A percentile compares a stretch with the other conserved stretches of the same genome.
Evolutionary conservation across 30 jellyfish, hydroid and myxozoan genomes (phyloP).

Genomic region (Hydra vulgaris): DNA sequence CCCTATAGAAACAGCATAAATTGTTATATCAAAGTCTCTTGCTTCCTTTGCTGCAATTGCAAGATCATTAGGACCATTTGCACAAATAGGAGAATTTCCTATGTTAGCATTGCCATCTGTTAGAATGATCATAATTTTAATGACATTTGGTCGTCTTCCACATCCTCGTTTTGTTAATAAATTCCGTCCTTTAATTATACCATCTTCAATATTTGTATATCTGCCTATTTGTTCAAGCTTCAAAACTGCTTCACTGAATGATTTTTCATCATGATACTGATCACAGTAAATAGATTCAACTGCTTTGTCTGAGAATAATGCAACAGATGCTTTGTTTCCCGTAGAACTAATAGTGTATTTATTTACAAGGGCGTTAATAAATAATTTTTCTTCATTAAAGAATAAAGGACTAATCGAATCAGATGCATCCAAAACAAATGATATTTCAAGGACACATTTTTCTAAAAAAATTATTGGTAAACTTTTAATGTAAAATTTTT

Average conservation of each 20-base stretch:
- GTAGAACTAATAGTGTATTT: background rate
- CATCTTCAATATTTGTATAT: background rate
- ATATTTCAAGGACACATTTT: background rate
- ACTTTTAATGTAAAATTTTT: too few species aligned
- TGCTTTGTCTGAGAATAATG: background rate
- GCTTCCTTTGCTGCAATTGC: background rate
- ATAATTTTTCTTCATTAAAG: background rate
- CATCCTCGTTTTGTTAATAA: background rate
- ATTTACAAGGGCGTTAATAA: background rate
- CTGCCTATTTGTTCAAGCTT: background rate
- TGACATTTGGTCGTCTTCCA: constrained; percentile 6
- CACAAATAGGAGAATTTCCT: background rate
- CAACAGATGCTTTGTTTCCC: background rate
- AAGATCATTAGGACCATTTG: background rate
- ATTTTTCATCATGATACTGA: background rate
- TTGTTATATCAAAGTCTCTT: background rate
- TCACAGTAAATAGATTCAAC: background rate
- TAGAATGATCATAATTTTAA: background rate
- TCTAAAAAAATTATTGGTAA: too few species aligned
- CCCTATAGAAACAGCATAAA: background rate
- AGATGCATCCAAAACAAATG: background rate
- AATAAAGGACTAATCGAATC: background rate
- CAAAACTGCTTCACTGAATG: background rate
- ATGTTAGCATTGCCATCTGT: constrained; percentile 6
- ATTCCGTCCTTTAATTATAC: background rate